Evolutionary conservation across 2,888 invertebrate species (phyloP).

Genomic region (Drosophila villosipedis): DNA sequence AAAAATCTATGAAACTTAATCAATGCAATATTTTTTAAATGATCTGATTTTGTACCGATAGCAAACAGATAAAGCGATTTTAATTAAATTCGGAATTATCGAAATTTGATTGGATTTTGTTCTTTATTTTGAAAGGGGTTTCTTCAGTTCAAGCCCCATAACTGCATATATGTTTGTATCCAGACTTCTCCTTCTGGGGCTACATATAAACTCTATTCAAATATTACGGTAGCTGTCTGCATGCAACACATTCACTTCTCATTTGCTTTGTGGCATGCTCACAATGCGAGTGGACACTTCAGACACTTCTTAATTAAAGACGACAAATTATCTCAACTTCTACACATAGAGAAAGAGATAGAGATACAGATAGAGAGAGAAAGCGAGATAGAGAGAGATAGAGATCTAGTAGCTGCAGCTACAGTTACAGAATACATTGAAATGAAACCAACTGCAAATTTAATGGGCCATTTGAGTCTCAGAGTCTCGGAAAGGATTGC

Average conservation of each 20-base stretch:
- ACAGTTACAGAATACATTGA: constrained; percentile 31
- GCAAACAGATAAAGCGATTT: background rate
- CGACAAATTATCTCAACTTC: constrained; percentile 27
- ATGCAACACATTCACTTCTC: background rate
- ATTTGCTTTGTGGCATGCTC: background rate
- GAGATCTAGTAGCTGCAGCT: background rate
- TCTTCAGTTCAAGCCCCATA: background rate
- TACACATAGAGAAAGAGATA: constrained; percentile 8
- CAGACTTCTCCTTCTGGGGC: background rate
- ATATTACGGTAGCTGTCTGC: constrained; percentile 7
- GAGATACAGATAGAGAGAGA: background rate
- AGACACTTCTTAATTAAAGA: constrained; percentile 55
- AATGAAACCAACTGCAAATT: constrained; percentile 41
- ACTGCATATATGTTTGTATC: background rate
- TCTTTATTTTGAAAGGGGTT: background rate
- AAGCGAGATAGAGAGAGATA: background rate
- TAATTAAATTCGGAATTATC: background rate
- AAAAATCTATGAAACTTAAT: background rate
- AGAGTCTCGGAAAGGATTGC: constrained; percentile 27
- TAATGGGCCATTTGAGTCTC: constrained; percentile 49
- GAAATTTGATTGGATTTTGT: background rate
- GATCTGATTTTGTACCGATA: background rate
- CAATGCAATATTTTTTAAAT: background rate
- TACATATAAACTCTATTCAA: constrained; percentile 7
- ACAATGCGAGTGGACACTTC: constrained; percentile 35